These are phyloP conservation scores for Lamprologus ornatipinnis DNA, from an alignment of 2,113 vertebrate genomes.

Conservation along the genomic window DNA sequence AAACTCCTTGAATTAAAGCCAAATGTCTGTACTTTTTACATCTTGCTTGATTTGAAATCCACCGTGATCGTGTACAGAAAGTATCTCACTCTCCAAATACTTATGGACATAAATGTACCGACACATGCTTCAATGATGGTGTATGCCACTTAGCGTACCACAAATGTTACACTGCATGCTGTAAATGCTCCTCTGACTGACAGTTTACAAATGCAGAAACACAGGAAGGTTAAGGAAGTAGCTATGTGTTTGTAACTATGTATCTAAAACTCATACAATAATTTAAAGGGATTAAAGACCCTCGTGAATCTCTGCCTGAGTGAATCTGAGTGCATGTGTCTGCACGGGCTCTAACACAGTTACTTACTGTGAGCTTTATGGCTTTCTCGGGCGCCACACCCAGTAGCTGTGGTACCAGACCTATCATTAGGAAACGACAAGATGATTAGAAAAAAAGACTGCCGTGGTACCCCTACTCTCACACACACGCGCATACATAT, in stretches of 20 bases:
- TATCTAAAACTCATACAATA: background rate
- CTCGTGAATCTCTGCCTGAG: background rate
- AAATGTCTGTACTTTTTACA: background rate
- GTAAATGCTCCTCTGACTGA: background rate
- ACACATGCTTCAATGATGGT: background rate
- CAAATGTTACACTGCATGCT: background rate
- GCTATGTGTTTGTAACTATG: background rate
- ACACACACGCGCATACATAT: background rate
- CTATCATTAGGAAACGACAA: constrained; percentile 78
- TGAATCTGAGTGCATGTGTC: background rate
- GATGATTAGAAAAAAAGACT: constrained; percentile 69
- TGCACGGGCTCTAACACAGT: background rate
- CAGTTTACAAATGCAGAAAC: background rate
- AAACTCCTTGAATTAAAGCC: background rate
- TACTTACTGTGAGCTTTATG: constrained; percentile 93
- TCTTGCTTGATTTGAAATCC: background rate
- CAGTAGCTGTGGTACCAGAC: constrained; percentile 89
- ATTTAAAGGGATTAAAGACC: background rate
- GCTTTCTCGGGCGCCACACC: constrained; percentile 93
- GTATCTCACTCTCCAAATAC: background rate
- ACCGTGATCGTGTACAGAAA: background rate
- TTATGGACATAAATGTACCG: background rate
- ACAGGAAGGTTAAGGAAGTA: background rate
- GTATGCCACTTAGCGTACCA: background rate
- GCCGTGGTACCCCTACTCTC: constrained; percentile 42